These are phyloP conservation scores for Ammospiza maritima DNA, from an alignment of 2,797 vertebrate genomes.

Conservation along the genomic window DNA sequence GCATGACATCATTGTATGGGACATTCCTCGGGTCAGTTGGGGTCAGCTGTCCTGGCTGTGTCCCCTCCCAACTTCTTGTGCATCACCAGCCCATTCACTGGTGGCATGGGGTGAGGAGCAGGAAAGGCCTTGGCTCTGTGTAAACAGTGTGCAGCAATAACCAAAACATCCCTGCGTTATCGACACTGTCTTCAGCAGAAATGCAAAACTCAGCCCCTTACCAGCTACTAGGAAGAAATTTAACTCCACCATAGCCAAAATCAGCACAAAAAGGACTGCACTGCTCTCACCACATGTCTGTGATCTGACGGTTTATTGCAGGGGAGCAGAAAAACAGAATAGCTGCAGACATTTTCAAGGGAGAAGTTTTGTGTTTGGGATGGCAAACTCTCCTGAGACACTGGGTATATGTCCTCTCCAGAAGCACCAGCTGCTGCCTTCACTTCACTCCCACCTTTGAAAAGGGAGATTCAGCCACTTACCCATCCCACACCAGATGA, in stretches of 20 bases:
- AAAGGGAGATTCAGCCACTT: not conserved
- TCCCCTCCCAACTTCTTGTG: not conserved
- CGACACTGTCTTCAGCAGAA: not conserved
- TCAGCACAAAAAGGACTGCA: not conserved
- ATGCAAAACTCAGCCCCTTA: not conserved
- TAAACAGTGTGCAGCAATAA: not conserved
- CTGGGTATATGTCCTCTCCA: not conserved
- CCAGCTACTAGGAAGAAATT: not conserved
- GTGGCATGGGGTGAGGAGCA: not conserved
- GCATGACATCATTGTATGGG: not conserved
- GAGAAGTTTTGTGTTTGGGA: not conserved
- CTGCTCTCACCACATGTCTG: not conserved
- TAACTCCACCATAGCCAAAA: not conserved
- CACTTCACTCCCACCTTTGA: accelerated
- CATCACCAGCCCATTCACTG: not conserved
- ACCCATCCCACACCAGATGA: not conserved
- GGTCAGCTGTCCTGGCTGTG: not conserved
- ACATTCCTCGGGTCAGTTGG: accelerated
- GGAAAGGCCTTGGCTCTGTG: not conserved
- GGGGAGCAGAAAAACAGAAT: not conserved
- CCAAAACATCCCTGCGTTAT: not conserved
- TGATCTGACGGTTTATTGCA: not conserved
- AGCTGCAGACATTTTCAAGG: not conserved
- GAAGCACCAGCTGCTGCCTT: not conserved
- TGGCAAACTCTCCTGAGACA: not conserved